Percentiles rank a stretch among this genome's conserved stretches.
Evolutionary conservation across 2,888 invertebrate genomes (phyloP).

Genomic region (Pammene aurita): DNA sequence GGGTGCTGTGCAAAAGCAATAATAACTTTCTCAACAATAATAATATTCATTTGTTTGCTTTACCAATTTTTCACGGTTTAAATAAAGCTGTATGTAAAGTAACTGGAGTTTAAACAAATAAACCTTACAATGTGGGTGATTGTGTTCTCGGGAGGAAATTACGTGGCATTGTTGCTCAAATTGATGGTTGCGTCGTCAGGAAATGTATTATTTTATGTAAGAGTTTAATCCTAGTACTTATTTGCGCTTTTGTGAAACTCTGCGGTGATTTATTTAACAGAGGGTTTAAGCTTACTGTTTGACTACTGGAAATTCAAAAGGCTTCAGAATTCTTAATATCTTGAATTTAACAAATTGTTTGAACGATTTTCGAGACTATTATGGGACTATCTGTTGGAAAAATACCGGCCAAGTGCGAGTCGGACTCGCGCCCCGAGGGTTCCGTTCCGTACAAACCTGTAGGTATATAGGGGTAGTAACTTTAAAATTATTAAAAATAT

Average conservation of each 20-base stretch:
- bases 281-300: not conserved
- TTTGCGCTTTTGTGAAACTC: constrained; percentile 23
- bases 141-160: constrained; percentile 33
- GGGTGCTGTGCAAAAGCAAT: not conserved
- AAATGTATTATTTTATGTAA: constrained; percentile 40
- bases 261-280: constrained; percentile 1
- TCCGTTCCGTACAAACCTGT: too few species aligned
- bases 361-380: not conserved
- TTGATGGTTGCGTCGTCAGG: constrained; percentile 35
- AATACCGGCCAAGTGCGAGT: too few species aligned
- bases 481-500: too few species aligned
- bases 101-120: constrained; percentile 35
- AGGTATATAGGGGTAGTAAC: too few species aligned
- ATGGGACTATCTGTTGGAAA: too few species aligned
- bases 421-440: too few species aligned
- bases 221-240: constrained; percentile 25
- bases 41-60: constrained; percentile 4
- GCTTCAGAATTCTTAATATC: not conserved
- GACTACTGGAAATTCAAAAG: not conserved
- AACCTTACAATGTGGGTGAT: constrained; percentile 25
- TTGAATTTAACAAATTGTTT: not conserved
- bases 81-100: constrained; percentile 18
- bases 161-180: constrained; percentile 38
- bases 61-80: constrained; percentile 1
- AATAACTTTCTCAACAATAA: constrained; percentile 3